Base-by-base conservation (phyloP, 2,113 vertebrate species). In the Tragelaphus imberbis region DNA sequence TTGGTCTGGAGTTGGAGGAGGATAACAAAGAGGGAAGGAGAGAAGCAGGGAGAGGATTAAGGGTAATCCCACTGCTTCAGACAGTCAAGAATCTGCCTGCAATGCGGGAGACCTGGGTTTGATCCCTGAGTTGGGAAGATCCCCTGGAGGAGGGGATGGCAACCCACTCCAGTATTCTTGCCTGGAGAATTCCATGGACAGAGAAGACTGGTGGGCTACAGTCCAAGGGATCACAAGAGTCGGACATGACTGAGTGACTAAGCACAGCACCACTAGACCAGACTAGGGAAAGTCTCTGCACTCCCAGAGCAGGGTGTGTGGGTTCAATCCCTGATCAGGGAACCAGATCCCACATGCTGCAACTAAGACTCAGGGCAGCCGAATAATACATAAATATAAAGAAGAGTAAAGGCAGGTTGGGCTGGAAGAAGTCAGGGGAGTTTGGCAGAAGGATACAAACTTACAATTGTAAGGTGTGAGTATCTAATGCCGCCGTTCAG, bases 401-500 rank as follows among this genome's bases (percentile, higher is more conserved):
- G 16, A 30, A 80, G 28, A 17, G 77, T 30, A 80, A 51, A 28
- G 28, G 33, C 51, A 82, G 51, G 33, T 2, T 55, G 19, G 51
- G 33, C 51, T 55, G 51, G 51, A 23, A n/a, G 80, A 11, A 55
- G 19, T 36, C 30, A 7, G 11, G 51, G 55, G 80, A 55, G 33
- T 13, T 25, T 36, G 51, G 19, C 23, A 25, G 33, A 55, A 82
- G 7, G 47, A 10, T 11, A 33, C 15, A 25, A 14, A 13, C 16
- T 25, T 1, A 36, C 6, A 55, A 0, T 1, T 36, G 51, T 55
- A 55, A 55, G 30, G 49, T n/a, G 51, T 25, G 80, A 55, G 51
- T 1, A n/a, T 15, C 12, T n/a, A 4, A 8, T 40, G 11, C 23
- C 2, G 23, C 6, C 7, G 23, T 44, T 14, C 71, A 7, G 1